A percentile compares a stretch with the other conserved stretches of the same genome.
phyloP scores from a whole-genome alignment of 2,797 vertebrate species.

The Hyperoplus immaculatus region DNA sequence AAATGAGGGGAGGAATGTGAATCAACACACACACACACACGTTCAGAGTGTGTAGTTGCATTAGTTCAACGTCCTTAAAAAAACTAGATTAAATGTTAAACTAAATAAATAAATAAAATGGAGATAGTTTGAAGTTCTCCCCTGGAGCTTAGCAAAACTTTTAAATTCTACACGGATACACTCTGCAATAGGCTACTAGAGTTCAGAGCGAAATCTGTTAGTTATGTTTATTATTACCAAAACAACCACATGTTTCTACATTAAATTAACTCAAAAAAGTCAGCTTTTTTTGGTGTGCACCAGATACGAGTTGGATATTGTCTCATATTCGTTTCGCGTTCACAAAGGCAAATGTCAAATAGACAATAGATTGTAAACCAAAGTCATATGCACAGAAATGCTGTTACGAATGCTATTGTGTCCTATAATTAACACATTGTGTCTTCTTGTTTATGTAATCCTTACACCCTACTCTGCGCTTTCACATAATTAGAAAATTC shows the following conservation, averaged over 20 bases:
- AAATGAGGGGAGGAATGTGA: conserved; percentile 4
- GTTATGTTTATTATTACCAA: neutral
- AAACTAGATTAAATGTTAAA: neutral
- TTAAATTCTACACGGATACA: neutral
- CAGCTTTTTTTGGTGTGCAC: no score
- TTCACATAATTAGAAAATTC: neutral
- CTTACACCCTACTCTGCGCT: no score
- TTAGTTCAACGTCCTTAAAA: neutral
- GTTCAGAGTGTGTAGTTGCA: neutral
- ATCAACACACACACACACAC: neutral
- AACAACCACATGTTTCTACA: neutral
- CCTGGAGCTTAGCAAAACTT: neutral
- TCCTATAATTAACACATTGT: no score
- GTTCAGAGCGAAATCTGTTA: neutral
- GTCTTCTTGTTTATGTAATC: no score
- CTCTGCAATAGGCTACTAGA: neutral
- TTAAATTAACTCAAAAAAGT: neutral
- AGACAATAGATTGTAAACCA: no score
- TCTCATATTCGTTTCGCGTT: no score
- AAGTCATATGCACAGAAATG: no score
- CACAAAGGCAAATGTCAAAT: no score
- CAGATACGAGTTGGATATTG: no score
- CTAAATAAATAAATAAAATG: no score
- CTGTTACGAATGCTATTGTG: no score
- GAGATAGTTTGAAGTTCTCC: neutral